Evolutionary conservation across 2,113 vertebrate species (phyloP), one percentile per base, ranked within the genome.

Genomic region (Bubo scandiacus): DNA sequence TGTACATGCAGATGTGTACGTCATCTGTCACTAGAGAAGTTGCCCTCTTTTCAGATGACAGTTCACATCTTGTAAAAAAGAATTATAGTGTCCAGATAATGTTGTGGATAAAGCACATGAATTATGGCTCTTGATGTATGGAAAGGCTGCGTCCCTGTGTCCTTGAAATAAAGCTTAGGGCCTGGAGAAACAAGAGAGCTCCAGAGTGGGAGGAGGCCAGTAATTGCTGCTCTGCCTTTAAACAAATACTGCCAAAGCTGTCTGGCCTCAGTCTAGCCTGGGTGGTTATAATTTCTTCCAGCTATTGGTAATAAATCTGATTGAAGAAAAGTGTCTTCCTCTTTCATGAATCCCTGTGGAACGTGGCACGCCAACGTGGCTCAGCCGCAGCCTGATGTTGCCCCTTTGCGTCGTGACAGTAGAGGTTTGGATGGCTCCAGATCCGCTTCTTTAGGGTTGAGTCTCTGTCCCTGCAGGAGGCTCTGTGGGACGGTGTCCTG

Each of bases 401-500:
- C 18, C 65, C 32, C 51, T 73, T 52, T 13, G 49, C 2, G 1
- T 34, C 0, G 1, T 87, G 72, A 25, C 49, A 57, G 36, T 10
- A 36, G 78, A 63, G 78, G 57, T 65, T 70, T 49, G 78, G 67
- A 70, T 47, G 51, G 27, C 27, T 71, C 27, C 15, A 20, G n/a
- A 42, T 54, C 45, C n/a, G 51, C 34, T 70, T 68, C 42, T 70
- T 59, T 14, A 0, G 1, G 32, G 61, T 68, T 10, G 5, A 51
- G 55, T 10, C 34, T 47, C 25, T 0, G 0, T 78, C 42, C 42
- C 49, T 0, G 1, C 7, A 42, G 86, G 32, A 90, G 30, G 42
- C 54, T 78, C 15, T 67, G 34, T 1, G 25, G 70, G 45, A 51
- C 1, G 0, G 6, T 52, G 55, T 80, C 45, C 40, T 59, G 67